These are phyloP conservation scores for Gymnocheta viridis DNA, from an alignment of 2,888 invertebrate species.

Conservation along the genomic window DNA sequence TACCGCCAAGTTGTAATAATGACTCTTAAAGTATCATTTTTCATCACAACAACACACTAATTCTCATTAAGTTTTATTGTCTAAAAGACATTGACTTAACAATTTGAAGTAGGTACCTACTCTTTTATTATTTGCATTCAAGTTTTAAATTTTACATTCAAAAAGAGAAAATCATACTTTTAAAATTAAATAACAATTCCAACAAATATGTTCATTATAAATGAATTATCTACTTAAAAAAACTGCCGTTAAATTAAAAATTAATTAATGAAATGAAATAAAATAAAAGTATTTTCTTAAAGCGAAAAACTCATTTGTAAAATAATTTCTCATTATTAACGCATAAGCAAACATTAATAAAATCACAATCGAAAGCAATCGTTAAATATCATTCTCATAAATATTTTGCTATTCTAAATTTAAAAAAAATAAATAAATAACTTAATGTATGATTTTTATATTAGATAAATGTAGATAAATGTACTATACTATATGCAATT, in stretches of 20 bases:
- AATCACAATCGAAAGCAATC: constrained; percentile 41
- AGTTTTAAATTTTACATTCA: neutral
- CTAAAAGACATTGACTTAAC: neutral
- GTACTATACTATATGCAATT: constrained; percentile 3
- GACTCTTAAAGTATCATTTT: neutral
- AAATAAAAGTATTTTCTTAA: neutral
- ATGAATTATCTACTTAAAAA: constrained; percentile 39
- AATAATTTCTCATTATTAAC: constrained; percentile 41
- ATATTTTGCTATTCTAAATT: constrained; percentile 4
- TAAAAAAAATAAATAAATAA: neutral
- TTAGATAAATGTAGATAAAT: constrained; percentile 1
- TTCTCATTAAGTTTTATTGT: neutral
- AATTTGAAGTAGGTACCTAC: neutral
- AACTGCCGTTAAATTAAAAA: constrained; percentile 66
- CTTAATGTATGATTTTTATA: constrained; percentile 18
- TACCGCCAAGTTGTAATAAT: too few relatives aligned
- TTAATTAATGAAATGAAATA: constrained; percentile 15
- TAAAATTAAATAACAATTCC: constrained; percentile 1
- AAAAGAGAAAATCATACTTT: neutral
- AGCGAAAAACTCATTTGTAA: constrained; percentile 46
- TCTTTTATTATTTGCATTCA: neutral
- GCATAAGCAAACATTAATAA: neutral
- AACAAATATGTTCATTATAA: neutral
- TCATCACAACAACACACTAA: neutral
- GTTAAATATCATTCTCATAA: constrained; percentile 42